phyloP scores from a whole-genome alignment of 2,888 invertebrate genomes.

The Orthosia gracilis region DNA sequence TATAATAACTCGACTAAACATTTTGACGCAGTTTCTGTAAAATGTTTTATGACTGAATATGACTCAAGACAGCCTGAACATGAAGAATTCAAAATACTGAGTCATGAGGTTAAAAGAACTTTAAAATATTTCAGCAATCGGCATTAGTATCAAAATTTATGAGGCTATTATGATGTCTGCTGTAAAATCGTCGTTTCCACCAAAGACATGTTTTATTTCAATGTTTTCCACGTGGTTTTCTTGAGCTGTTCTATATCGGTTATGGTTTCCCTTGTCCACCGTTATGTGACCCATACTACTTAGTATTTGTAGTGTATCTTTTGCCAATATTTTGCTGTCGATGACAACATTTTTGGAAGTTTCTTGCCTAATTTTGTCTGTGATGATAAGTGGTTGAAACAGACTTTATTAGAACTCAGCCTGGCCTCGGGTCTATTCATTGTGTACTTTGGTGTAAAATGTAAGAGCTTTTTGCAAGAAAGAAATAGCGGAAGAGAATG shows the following conservation, averaged over 20 bases:
- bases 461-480: slow-evolving; percentile 9
- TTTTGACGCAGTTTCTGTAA: slow-evolving; percentile 44
- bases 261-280: slow-evolving; percentile 3
- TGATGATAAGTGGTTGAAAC: slow-evolving; percentile 1
- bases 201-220: slow-evolving; percentile 5
- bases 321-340: background rate
- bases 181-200: slow-evolving; percentile 5
- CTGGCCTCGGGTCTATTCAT: slow-evolving; percentile 5
- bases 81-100: slow-evolving; percentile 36
- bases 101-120: slow-evolving; percentile 29
- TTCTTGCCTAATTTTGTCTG: background rate
- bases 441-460: slow-evolving; percentile 8
- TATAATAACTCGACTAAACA: slow-evolving; percentile 46
- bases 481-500: slow-evolving; percentile 20
- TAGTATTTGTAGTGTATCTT: background rate
- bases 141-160: slow-evolving; percentile 18
- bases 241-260: background rate
- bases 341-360: background rate
- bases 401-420: slow-evolving; percentile 6
- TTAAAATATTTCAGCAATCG: slow-evolving; percentile 23
- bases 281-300: background rate
- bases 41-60: slow-evolving; percentile 46
- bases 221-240: slow-evolving; percentile 31
- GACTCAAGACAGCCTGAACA: slow-evolving; percentile 36
- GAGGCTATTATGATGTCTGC: slow-evolving; percentile 6